phyloP scores from a whole-genome alignment of 2,797 vertebrate genomes.

The Mergus octosetaceus region DNA sequence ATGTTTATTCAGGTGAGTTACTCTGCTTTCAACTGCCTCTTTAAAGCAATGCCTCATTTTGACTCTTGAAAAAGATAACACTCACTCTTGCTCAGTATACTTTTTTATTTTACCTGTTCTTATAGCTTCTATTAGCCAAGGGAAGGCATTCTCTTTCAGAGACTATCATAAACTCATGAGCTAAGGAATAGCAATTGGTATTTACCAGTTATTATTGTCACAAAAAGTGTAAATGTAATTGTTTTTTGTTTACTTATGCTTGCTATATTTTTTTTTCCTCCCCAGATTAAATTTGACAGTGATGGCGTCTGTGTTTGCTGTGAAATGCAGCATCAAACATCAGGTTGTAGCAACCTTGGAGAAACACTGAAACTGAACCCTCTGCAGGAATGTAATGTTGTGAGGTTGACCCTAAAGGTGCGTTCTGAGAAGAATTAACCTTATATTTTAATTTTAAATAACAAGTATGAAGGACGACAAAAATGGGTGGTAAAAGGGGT shows the following conservation, averaged over 20 bases:
- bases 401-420: constrained; percentile 94
- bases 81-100: background rate
- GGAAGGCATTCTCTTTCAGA: background rate
- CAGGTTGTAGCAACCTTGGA: constrained; percentile 94
- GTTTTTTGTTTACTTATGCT: background rate
- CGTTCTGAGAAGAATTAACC: background rate
- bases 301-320: constrained; percentile 98
- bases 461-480: background rate
- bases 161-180: background rate
- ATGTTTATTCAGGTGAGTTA: background rate
- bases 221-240: background rate
- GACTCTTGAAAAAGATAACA: background rate
- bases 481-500: background rate
- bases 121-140: background rate
- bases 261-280: constrained; percentile 53
- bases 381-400: constrained; percentile 91
- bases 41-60: background rate
- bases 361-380: constrained; percentile 97
- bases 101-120: background rate
- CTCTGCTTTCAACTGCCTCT: background rate
- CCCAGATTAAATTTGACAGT: constrained; percentile 95
- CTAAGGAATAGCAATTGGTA: background rate
- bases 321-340: constrained; percentile 91
- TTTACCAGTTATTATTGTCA: background rate
- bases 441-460: background rate